Base-by-base conservation (phyloP, 2,797 vertebrate genomes). In the Acrossocheilus fasciatus region DNA sequence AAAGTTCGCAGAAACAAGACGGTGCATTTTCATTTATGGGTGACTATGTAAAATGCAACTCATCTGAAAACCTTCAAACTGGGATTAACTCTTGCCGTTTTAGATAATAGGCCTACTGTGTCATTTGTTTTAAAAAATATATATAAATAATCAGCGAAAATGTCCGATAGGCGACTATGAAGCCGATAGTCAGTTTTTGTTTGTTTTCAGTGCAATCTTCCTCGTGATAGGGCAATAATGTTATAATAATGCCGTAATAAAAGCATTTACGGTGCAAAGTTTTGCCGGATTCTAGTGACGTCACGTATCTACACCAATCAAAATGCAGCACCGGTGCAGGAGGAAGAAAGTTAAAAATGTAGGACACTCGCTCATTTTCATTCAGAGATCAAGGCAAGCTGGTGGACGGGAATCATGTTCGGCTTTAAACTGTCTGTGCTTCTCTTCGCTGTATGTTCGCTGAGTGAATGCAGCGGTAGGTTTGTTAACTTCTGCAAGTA, bases 291-390 rank as follows among this genome's bases (percentile, higher is more conserved):
- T 91, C 88, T 90, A 76, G 78, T 94, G 93, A 94, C 90, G 92
- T 87, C 91, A 73, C 6, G 1, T 85, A 80, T 79, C 4, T 39
- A 4, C 4, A 91, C 94, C 94, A 95, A 95, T 95, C 89, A 92
- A 2, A 75, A 91, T 86, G 59, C 18, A 30, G 23, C 18, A 14
- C 26, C 26, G 36, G 7, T 17, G 23, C 8, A 45, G 0, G 4
- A 43, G 43, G 74, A 79, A 69, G 30, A 62, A 45, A 64, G 45
- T 59, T 59, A 68, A 23, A 86, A 62, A 81, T 81, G 1, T 1
- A 41, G 15, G 8, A 89, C 59, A 30, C 57, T 17, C 0, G n/a
- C 12, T 10, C 1, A 2, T 14, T 34, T 68, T 17, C 9, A 34
- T 10, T 52, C 14, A 62, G 11, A 18, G 2, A 7, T 6, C 0